Percentiles rank a stretch among this genome's conserved stretches.
Evolutionary conservation across 2,888 invertebrate species (phyloP).

Genomic region (Rambutsinella grinnellia): DNA sequence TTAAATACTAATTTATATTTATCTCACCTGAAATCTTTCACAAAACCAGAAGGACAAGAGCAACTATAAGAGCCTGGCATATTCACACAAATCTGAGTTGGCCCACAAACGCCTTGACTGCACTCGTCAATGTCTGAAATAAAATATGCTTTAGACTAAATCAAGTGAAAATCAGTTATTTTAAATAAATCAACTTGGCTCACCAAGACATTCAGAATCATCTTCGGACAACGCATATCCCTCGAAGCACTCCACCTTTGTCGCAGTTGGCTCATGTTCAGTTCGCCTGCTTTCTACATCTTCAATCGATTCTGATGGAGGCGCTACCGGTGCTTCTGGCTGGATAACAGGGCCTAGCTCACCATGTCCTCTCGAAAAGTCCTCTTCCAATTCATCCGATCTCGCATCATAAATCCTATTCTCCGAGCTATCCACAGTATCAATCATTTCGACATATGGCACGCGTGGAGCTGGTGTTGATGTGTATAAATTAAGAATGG

Average conservation of each 20-base stretch:
- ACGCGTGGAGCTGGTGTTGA: conserved; percentile 24
- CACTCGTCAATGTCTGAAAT: conserved; percentile 69
- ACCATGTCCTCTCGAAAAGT: background rate
- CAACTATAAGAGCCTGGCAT: conserved; percentile 74
- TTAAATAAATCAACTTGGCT: conserved; percentile 2
- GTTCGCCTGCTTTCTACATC: background rate
- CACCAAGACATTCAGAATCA: conserved; percentile 63
- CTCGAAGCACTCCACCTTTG: conserved; percentile 62
- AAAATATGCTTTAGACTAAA: too few species aligned
- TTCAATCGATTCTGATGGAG: conserved; percentile 19
- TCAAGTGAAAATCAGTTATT: background rate
- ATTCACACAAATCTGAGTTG: conserved; percentile 73
- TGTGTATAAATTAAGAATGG: conserved; percentile 20
- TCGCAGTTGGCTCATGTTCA: conserved; percentile 28
- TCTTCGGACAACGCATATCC: conserved; percentile 64
- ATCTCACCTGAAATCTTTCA: conserved; percentile 62
- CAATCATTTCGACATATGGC: conserved; percentile 34
- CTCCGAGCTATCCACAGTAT: conserved; percentile 37
- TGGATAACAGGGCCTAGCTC: conserved; percentile 24
- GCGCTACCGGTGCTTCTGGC: conserved; percentile 27
- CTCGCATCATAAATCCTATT: conserved; percentile 35
- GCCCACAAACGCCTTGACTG: conserved; percentile 68
- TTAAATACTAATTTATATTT: background rate
- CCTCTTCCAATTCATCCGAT: conserved; percentile 26
- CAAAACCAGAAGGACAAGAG: conserved; percentile 72